A percentile compares a stretch with the other conserved stretches of the same genome.
These are phyloP conservation scores for Neomonachus schauinslandi DNA, from an alignment of 2,113 vertebrate species.

Conservation along the genomic window DNA sequence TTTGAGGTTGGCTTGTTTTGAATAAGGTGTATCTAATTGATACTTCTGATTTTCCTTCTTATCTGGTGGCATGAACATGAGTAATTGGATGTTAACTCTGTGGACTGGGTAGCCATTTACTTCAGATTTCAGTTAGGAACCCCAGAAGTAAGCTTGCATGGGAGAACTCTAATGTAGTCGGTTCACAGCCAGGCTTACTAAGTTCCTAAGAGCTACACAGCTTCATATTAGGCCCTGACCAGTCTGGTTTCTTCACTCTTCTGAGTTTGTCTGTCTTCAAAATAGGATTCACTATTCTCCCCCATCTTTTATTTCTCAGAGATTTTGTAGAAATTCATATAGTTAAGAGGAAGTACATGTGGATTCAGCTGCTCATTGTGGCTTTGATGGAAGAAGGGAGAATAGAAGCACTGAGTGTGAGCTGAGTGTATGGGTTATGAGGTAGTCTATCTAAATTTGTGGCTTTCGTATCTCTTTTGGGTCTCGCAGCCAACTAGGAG, in stretches of 20 bases:
- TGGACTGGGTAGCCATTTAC: neutral
- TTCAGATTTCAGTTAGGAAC: neutral
- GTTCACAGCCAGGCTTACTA: neutral
- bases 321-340: neutral
- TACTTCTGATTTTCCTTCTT: neutral
- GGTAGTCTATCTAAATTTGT: neutral
- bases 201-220: neutral
- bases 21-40: neutral
- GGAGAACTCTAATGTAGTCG: neutral
- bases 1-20: neutral
- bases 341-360: neutral
- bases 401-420: neutral
- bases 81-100: neutral
- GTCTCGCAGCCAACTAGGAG: neutral
- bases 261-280: constrained; percentile 2
- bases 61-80: neutral
- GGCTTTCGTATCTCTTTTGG: neutral
- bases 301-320: constrained; percentile 10
- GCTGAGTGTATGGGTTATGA: neutral
- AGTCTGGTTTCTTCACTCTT: neutral
- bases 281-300: neutral
- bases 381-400: neutral
- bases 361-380: neutral
- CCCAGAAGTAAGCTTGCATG: neutral
- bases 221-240: neutral